phyloP scores from a whole-genome alignment of 2,797 vertebrate species.

The Silurus aristotelis region DNA sequence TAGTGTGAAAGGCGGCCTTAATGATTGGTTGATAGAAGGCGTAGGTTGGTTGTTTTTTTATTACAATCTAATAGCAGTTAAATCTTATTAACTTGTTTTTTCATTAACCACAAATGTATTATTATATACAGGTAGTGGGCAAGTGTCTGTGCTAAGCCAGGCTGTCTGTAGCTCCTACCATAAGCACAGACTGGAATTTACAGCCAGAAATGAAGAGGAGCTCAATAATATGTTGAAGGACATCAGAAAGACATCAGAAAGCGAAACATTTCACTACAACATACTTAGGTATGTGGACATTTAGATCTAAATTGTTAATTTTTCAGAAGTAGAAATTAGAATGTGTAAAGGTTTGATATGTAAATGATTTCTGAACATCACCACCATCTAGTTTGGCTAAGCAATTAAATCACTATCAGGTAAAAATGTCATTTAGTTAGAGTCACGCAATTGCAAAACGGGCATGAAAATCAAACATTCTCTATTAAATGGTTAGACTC shows the following conservation, averaged over 20 bases:
- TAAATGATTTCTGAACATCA: background rate
- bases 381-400: background rate
- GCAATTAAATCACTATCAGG: background rate
- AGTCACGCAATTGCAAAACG: background rate
- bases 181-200: slow-evolving; percentile 83
- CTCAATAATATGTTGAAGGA: slow-evolving; percentile 70
- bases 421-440: background rate
- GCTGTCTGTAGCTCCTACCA: slow-evolving; percentile 54
- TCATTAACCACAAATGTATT: background rate
- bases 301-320: background rate
- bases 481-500: background rate
- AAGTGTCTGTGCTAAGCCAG: slow-evolving; percentile 74
- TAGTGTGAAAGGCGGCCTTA: slow-evolving; percentile 83
- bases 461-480: background rate
- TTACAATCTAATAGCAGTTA: background rate
- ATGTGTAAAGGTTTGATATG: background rate
- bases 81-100: background rate
- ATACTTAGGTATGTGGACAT: slow-evolving; percentile 21
- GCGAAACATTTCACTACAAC: slow-evolving; percentile 37
- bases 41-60: slow-evolving; percentile 80
- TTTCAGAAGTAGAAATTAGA: background rate
- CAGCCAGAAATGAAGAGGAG: slow-evolving; percentile 60
- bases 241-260: slow-evolving; percentile 69
- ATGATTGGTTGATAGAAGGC: slow-evolving; percentile 87
- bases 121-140: slow-evolving; percentile 68